phyloP scores from a whole-genome alignment of 2,888 invertebrate species.

The Sphecodes monilicornis region DNA sequence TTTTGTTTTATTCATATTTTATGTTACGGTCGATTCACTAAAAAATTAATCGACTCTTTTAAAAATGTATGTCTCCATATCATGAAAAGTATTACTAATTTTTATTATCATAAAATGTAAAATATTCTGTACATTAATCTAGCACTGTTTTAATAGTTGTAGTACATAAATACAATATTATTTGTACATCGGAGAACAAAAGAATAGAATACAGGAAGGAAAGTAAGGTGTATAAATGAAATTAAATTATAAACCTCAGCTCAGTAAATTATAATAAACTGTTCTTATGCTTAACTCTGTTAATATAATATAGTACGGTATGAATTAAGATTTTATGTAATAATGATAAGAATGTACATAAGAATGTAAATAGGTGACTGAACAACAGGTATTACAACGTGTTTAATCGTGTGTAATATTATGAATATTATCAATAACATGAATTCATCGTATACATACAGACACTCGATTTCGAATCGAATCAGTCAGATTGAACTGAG shows the following conservation, averaged over 20 bases:
- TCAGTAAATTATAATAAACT: background rate
- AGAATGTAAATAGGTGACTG: slow-evolving; percentile 37
- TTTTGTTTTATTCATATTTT: background rate
- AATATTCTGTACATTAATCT: background rate
- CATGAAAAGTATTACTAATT: background rate
- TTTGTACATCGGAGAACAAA: background rate
- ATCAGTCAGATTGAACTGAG: background rate
- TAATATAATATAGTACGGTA: background rate
- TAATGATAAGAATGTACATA: slow-evolving; percentile 24
- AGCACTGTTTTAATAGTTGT: background rate
- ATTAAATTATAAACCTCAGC: background rate
- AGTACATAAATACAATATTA: background rate
- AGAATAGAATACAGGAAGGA: background rate
- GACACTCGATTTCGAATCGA: background rate
- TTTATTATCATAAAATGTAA: background rate
- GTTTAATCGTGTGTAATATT: background rate
- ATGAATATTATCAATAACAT: background rate
- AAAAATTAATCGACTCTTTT: background rate
- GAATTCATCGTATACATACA: background rate
- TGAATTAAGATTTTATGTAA: background rate
- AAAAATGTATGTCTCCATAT: background rate
- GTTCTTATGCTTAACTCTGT: background rate
- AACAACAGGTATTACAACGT: background rate
- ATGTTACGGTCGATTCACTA: background rate
- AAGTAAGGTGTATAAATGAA: background rate